These are phyloP conservation scores for Phataginus tricuspis DNA, from an alignment of 2,797 vertebrate species.

Conservation along the genomic window DNA sequence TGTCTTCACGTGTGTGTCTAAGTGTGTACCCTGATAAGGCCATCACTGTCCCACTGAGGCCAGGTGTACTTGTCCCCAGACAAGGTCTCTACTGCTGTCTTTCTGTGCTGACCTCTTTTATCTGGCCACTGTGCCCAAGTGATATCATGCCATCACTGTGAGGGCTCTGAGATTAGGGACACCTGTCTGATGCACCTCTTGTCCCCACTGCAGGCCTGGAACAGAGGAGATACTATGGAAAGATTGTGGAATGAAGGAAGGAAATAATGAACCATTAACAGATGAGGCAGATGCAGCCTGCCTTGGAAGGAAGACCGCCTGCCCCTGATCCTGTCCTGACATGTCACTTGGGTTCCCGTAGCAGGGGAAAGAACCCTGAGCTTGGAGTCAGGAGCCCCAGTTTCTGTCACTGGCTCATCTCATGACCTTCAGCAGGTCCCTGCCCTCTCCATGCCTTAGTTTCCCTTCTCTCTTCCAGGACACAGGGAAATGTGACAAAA, in stretches of 20 bases:
- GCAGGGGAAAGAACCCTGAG: background rate
- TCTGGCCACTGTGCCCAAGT: background rate
- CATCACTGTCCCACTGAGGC: background rate
- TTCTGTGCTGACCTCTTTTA: background rate
- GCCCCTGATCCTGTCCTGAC: background rate
- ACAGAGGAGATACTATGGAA: background rate
- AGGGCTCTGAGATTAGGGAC: background rate
- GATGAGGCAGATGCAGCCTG: background rate
- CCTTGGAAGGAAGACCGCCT: background rate
- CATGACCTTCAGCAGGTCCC: background rate
- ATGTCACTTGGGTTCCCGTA: background rate
- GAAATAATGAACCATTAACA: background rate
- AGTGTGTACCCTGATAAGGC: background rate
- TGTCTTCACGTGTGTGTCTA: accelerated
- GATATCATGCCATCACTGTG: background rate
- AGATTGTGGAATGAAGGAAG: background rate
- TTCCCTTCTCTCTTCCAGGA: background rate
- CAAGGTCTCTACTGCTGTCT: background rate
- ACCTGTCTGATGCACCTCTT: too few relatives aligned
- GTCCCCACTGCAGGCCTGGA: background rate
- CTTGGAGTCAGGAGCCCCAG: background rate
- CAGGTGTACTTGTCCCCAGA: background rate
- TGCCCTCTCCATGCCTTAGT: background rate
- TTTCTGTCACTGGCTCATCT: background rate
- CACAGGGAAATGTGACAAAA: background rate